These are phyloP conservation scores for Erpornis zantholeuca DNA, from an alignment of 2,113 vertebrate species.

Conservation along the genomic window DNA sequence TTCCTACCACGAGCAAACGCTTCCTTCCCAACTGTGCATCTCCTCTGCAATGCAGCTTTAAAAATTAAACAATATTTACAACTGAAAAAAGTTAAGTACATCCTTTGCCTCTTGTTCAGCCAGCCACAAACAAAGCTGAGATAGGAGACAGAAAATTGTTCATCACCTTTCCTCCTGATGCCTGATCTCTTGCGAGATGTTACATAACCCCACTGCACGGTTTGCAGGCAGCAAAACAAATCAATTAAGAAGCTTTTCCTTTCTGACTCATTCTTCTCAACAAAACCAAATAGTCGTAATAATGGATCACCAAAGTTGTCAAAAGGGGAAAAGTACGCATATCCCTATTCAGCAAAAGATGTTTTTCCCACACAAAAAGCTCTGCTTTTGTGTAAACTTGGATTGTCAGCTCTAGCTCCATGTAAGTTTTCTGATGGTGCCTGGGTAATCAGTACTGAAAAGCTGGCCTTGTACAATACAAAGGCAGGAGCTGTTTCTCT, in stretches of 20 bases:
- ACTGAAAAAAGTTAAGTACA: background rate
- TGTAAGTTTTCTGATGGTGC: background rate
- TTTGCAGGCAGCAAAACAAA: slow-evolving; percentile 25
- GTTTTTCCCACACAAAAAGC: background rate
- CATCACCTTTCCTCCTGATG: background rate
- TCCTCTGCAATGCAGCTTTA: background rate
- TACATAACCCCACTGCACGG: background rate
- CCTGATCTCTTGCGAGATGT: background rate
- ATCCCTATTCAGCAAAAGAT: background rate
- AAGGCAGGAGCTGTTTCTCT: background rate
- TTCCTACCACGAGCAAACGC: background rate
- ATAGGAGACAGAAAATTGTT: background rate
- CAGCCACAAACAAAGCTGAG: background rate
- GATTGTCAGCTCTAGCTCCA: background rate
- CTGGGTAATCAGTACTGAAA: background rate
- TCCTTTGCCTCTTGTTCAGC: background rate
- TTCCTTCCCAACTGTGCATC: background rate
- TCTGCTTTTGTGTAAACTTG: background rate
- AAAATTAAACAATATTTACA: background rate
- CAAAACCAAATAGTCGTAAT: background rate
- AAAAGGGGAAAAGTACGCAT: background rate
- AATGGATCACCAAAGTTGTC: background rate
- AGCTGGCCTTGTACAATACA: background rate
- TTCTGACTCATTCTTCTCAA: slow-evolving; percentile 1
- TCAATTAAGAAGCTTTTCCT: slow-evolving; percentile 11